These are phyloP conservation scores for Panagrolaimus sp. DNA, from an alignment of 1,140 invertebrate species.

Conservation along the genomic window DNA sequence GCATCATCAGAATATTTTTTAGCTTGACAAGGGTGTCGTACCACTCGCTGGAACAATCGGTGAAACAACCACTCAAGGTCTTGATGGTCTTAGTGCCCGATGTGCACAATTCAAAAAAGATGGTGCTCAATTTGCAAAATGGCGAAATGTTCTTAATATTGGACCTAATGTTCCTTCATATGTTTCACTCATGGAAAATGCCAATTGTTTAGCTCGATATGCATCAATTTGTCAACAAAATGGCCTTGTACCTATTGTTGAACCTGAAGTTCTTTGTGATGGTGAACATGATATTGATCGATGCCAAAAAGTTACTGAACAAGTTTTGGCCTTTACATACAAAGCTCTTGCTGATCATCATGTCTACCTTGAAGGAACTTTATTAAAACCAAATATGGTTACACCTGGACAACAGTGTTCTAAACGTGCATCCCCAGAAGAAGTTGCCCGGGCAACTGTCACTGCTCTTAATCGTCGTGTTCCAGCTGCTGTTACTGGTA, in stretches of 20 bases:
- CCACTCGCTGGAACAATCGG: conserved; percentile 72
- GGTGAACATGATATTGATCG: conserved; percentile 86
- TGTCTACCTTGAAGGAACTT: conserved; percentile 90
- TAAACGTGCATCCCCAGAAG: conserved; percentile 71
- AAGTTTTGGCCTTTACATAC: conserved; percentile 85
- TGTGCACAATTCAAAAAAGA: conserved; percentile 97
- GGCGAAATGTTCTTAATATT: conserved; percentile 94
- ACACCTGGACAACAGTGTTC: conserved; percentile 73
- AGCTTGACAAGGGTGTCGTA: conserved; percentile 50
- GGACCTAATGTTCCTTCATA: conserved; percentile 80
- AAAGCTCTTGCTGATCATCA: conserved; percentile 95
- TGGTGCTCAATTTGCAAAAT: conserved; percentile 95
- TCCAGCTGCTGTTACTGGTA: conserved; percentile 81
- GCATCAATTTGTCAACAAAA: conserved; percentile 88
- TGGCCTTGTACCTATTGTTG: conserved; percentile 94
- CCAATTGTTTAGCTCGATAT: conserved; percentile 89
- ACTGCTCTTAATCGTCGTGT: conserved; percentile 80
- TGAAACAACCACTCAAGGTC: conserved; percentile 89
- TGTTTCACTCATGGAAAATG: conserved; percentile 84
- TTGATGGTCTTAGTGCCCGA: conserved; percentile 85
- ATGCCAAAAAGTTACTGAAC: conserved; percentile 70
- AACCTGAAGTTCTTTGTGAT: conserved; percentile 82
- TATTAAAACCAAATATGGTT: conserved; percentile 98
- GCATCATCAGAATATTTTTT: too few species aligned
- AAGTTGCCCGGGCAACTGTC: conserved; percentile 77